A percentile compares a stretch with the other conserved stretches of the same genome.
Evolutionary conservation across 1,140 invertebrate genomes (phyloP).

Genomic region (Drosophila sucinea): DNA sequence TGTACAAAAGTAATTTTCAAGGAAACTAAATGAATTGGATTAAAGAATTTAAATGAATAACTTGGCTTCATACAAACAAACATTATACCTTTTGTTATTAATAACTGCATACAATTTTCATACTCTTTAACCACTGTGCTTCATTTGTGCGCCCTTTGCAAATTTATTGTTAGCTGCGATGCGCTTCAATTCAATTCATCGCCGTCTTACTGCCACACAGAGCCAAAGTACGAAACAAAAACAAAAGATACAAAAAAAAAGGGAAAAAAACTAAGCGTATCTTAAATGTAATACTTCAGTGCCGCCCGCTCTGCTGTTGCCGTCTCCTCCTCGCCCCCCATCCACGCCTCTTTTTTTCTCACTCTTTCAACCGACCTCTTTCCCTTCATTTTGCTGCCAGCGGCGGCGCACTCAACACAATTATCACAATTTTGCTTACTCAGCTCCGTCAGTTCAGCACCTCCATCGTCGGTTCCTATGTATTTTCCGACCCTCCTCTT

Average conservation of each 20-base stretch:
- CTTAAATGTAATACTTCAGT: constrained; percentile 67
- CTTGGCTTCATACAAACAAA: too few relatives aligned
- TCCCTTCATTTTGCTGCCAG: constrained; percentile 37
- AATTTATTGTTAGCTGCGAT: constrained; percentile 63
- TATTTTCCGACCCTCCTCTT: neutral
- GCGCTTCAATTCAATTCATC: constrained; percentile 66
- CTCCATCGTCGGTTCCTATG: constrained; percentile 22
- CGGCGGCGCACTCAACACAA: constrained; percentile 68
- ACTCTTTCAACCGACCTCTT: constrained; percentile 14
- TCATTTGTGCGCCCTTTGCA: constrained; percentile 45
- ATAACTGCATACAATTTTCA: neutral
- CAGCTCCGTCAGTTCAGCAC: constrained; percentile 69
- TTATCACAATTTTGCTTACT: constrained; percentile 81
- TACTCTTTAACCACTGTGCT: constrained; percentile 49
- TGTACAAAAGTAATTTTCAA: neutral
- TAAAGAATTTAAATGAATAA: too few relatives aligned
- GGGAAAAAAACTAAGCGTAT: constrained; percentile 50
- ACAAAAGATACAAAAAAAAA: constrained; percentile 10
- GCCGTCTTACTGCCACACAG: constrained; percentile 28
- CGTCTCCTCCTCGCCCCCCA: constrained; percentile 17
- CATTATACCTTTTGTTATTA: too few relatives aligned
- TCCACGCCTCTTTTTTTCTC: constrained; percentile 2
- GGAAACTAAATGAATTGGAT: neutral
- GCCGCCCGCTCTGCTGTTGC: constrained; percentile 29
- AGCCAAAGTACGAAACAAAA: constrained; percentile 27